Base-by-base conservation (phyloP, 1,140 invertebrate genomes). In the Brachionus plicatilis region DNA sequence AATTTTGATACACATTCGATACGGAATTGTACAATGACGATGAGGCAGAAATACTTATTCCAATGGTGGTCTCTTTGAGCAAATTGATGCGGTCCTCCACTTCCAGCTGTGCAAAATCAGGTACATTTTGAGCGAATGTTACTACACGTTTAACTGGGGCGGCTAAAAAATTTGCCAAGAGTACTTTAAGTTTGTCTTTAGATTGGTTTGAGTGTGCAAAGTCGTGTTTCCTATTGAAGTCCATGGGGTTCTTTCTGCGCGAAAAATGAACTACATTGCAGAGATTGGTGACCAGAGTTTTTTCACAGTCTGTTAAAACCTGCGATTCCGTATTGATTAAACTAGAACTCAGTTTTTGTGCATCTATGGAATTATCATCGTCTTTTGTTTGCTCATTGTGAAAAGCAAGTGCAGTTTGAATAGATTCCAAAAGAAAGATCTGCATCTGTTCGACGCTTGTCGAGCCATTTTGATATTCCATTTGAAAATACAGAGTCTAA, bases 141-240 rank as follows among this genome's bases (percentile, higher is more conserved):
- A 83, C 27, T 41, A 83, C 60, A 20, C 82, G 82, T 50, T 83
- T 68, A 2, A 83, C 29, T 70, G 82, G 82, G 12, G n/a, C n/a
- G 8, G 27, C 12, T 29, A 83, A 27, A 47, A 83, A 83, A 72
- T 83, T 83, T n/a, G 65, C 82, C 65, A 83, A 45, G 27, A 83
- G 6, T 4, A 27, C 33, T 70, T 76, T 72, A 3, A 47, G 29
- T 20, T 72, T 72, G 37, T 41, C 68, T 11, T 20, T 12, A n/a
- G 37, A 72, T 41, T 50, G 43, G 3, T 50, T 76, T 76, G 12
- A 0, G 9, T 0, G 4, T 0, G 4, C 14, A 43, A 72, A 43
- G 3, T 72, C 68, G 12, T 72, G 53, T 60, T 72, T 43, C 4
- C 33, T 43, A 43, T 72, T 72, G 17, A 72, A 43, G 17, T 72